These are phyloP conservation scores for Meganola albula DNA, from an alignment of 2,888 invertebrate genomes.

Conservation along the genomic window DNA sequence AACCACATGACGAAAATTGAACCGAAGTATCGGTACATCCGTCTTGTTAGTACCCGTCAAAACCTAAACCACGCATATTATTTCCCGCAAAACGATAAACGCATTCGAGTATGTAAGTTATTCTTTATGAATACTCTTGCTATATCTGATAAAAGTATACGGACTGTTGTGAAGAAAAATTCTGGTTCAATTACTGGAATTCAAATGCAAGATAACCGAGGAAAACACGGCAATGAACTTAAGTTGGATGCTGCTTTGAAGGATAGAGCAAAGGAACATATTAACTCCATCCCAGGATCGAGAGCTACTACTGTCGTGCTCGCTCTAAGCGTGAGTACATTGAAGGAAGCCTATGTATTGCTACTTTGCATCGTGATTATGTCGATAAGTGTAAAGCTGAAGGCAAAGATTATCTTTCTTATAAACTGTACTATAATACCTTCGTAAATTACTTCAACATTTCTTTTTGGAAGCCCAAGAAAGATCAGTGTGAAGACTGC, in stretches of 20 bases:
- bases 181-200: background rate
- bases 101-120: constrained; percentile 8
- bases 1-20: constrained; percentile 12
- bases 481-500: constrained; percentile 7
- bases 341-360: background rate
- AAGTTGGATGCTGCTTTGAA: background rate
- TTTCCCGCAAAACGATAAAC: constrained; percentile 9
- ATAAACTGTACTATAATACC: constrained; percentile 2
- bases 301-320: constrained; percentile 2
- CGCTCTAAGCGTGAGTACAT: constrained; percentile 1
- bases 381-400: background rate
- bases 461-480: background rate
- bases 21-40: constrained; percentile 16
- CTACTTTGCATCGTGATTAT: constrained; percentile 3
- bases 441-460: background rate
- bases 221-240: background rate
- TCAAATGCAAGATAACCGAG: background rate
- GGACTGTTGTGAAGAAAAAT: constrained; percentile 1
- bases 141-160: background rate
- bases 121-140: constrained; percentile 1
- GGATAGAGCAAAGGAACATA: background rate
- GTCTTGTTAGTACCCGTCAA: constrained; percentile 12
- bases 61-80: constrained; percentile 16
- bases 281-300: constrained; percentile 5
- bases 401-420: background rate